Base-by-base conservation (phyloP, 2,888 invertebrate species). In the Apamea crenata region DNA sequence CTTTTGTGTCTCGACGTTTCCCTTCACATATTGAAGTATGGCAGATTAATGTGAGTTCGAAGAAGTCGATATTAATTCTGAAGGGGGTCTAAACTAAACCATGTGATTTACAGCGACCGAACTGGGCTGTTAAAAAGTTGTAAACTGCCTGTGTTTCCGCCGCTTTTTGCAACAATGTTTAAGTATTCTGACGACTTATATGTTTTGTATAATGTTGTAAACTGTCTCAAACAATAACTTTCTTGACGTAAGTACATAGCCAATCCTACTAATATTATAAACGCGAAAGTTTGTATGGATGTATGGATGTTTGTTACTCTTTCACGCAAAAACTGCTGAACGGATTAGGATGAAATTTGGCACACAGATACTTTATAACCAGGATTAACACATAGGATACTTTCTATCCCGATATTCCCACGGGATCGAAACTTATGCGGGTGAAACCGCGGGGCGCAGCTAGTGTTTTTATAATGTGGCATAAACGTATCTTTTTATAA, bases 51-150 rank as follows among this genome's bases (percentile, higher is more conserved):
- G 96, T 88, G 94, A 93, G 94, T 97, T 97, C 96, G 96, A 95
- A 96, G 96, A 97, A 97, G 95, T 95, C 95, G 94, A 95, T 95
- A 95, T 96, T 96, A 96, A 96, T 96, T 96, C 94, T 95, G 95
- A 96, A 96, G 94, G 95, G 94, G 95, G 94, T 94, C 95, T 94
- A 94, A 94, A 94, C 95, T 94, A 94, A 94, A 94, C 93, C 92
- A 92, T 88, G 92, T 96, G 96, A 97, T 97, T 96, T 97, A 97
- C 95, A 93, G 95, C 96, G 93, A 91, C 93, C 94, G 94, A 92
- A 91, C 92, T 90, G 92, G 83, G 95, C 93, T 94, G 95, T 96
- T 96, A 96, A 96, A 97, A 97, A 96, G 96, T 96, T 96, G 96
- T 96, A 96, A 96, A 96, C 95, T 93, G 95, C 94, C 91, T 94